These are phyloP conservation scores for Medauroidea extradentata DNA, from an alignment of 1,140 invertebrate species.

Conservation along the genomic window DNA sequence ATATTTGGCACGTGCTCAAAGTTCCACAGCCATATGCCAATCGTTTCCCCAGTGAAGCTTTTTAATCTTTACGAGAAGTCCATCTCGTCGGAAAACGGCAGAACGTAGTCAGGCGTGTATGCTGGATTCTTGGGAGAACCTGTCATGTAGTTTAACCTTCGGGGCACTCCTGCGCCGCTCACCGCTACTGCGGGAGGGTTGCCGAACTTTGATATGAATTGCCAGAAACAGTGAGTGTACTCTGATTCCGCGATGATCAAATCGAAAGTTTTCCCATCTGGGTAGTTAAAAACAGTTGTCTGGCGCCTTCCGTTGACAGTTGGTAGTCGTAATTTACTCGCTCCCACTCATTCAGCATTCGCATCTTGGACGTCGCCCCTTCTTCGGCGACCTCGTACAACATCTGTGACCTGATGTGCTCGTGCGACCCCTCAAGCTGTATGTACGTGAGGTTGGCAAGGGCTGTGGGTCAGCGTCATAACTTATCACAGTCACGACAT, in stretches of 20 bases:
- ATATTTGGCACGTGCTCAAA: no score
- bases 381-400: neutral
- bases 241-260: conserved; percentile 1
- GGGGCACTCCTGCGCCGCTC: neutral
- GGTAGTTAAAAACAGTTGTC: neutral
- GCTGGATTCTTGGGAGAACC: neutral
- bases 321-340: neutral
- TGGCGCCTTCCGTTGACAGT: neutral
- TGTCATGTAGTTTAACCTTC: neutral
- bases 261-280: neutral
- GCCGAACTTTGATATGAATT: neutral
- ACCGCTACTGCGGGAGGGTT: conserved; percentile 4
- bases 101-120: neutral
- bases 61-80: neutral
- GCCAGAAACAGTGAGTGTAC: neutral
- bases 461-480: conserved; percentile 51
- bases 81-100: neutral
- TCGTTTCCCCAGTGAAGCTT: neutral
- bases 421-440: neutral
- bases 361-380: neutral
- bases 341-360: neutral
- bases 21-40: no score
- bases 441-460: conserved; percentile 34
- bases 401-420: neutral
- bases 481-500: conserved; percentile 63